A percentile compares a stretch with the other conserved stretches of the same genome.
Conservation (phyloP, 1,140 invertebrate genomes). For the Magallana gigas region DNA sequence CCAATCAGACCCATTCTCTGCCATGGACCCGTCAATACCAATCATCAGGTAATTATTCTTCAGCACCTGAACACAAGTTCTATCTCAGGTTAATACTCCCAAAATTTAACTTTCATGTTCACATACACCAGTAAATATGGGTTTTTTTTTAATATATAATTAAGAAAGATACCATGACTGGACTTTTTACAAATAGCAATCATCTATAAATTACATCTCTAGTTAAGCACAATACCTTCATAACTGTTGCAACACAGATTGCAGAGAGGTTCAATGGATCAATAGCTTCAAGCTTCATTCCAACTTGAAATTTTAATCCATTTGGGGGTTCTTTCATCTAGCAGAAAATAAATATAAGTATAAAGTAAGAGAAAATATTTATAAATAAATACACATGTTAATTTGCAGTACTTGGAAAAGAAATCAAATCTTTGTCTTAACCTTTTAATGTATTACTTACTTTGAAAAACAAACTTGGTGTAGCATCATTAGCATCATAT, state of each 20-base stretch:
- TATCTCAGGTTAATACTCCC: no score
- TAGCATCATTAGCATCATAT: slow-evolving; percentile 86
- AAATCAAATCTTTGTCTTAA: background rate
- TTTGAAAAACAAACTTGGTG: slow-evolving; percentile 86
- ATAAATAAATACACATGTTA: no score
- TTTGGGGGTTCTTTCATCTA: slow-evolving; percentile 71
- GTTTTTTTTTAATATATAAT: no score
- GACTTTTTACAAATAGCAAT: no score
- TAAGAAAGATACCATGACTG: no score
- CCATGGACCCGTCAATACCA: slow-evolving; percentile 77
- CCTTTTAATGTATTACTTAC: slow-evolving; percentile 49
- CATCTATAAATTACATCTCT: no score
- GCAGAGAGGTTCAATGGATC: slow-evolving; percentile 96
- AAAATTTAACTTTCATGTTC: no score
- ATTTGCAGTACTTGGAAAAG: no score
- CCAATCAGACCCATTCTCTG: slow-evolving; percentile 85
- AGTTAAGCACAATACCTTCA: background rate
- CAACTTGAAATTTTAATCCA: slow-evolving; percentile 85
- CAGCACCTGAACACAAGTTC: slow-evolving; percentile 82
- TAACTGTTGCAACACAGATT: slow-evolving; percentile 95
- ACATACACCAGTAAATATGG: no score
- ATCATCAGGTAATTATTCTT: slow-evolving; percentile 97
- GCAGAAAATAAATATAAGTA: background rate
- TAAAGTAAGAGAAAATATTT: no score
- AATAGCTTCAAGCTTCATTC: slow-evolving; percentile 98